phyloP scores from a whole-genome alignment of 1,140 invertebrate species.

The Caerostris darwini region DNA sequence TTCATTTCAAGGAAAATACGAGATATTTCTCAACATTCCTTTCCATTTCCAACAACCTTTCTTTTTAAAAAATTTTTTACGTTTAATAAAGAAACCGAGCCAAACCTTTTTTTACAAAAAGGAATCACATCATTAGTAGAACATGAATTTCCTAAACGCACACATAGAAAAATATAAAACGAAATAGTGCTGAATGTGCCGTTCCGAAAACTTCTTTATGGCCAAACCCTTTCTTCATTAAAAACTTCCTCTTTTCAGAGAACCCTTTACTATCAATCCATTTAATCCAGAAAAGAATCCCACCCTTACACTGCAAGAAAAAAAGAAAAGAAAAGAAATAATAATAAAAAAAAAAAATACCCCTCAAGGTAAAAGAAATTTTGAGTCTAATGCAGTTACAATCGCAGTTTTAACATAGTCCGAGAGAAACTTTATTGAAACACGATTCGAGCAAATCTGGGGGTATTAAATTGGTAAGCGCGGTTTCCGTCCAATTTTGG shows the following conservation, averaged over 20 bases:
- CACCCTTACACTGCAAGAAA: conserved; percentile 65
- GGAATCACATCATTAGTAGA: conserved; percentile 46
- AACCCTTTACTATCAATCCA: conserved; percentile 64
- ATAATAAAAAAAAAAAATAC: no score
- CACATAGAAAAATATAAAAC: not conserved
- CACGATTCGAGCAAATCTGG: conserved; percentile 66
- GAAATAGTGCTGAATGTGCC: conserved; percentile 65
- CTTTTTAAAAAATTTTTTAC: no score
- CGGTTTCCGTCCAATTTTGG: conserved; percentile 77
- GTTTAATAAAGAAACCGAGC: no score
- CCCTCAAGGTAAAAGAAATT: conserved; percentile 52
- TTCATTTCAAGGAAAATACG: no score
- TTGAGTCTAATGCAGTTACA: conserved; percentile 72
- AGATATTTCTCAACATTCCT: no score
- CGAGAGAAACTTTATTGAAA: conserved; percentile 62
- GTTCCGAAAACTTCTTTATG: conserved; percentile 49
- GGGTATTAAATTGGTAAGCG: conserved; percentile 76
- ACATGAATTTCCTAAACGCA: not conserved
- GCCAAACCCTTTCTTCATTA: conserved; percentile 71
- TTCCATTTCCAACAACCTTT: no score
- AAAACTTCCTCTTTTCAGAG: conserved; percentile 19
- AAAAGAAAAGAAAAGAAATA: not conserved
- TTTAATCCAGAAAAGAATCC: conserved; percentile 74
- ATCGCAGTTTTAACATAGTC: conserved; percentile 50
- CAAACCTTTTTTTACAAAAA: no score